These are phyloP conservation scores for Drosophila lacicola DNA, from an alignment of 2,888 invertebrate genomes.

Conservation along the genomic window DNA sequence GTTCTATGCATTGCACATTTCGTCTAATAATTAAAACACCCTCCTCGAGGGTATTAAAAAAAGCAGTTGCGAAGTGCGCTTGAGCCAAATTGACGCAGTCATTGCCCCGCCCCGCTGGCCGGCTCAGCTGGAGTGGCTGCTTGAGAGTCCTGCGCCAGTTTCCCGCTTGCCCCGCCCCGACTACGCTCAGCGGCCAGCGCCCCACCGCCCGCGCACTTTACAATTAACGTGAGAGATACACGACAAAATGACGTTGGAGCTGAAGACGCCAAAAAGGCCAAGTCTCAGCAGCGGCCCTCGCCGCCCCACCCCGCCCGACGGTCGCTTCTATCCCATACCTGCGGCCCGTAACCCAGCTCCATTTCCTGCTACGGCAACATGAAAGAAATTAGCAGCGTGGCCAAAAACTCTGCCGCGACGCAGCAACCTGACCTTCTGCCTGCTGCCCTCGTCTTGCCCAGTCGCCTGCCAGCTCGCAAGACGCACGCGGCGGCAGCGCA, in stretches of 20 bases:
- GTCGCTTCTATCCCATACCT: neutral
- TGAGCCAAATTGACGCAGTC: conserved; percentile 43
- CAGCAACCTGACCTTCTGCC: conserved; percentile 46
- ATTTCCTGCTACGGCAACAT: conserved; percentile 44
- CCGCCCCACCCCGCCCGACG: too few relatives aligned
- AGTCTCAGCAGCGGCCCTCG: conserved; percentile 1
- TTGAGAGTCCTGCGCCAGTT: conserved; percentile 42
- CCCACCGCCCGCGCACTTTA: conserved; percentile 39
- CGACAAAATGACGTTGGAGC: conserved; percentile 46
- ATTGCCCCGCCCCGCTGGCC: conserved; percentile 4
- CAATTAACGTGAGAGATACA: conserved; percentile 76
- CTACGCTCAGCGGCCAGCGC: too few relatives aligned
- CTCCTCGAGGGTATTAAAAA: neutral
- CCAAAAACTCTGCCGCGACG: conserved; percentile 44
- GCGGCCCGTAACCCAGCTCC: neutral
- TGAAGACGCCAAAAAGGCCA: conserved; percentile 39
- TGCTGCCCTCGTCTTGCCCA: conserved; percentile 2
- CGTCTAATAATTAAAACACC: too few relatives aligned
- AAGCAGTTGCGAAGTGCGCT: conserved; percentile 29
- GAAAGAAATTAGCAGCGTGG: conserved; percentile 78
- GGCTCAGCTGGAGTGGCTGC: conserved; percentile 45
- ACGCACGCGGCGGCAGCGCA: neutral
- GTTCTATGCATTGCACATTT: too few relatives aligned
- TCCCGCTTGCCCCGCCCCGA: conserved; percentile 6
- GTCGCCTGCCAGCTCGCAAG: conserved; percentile 17